These are phyloP conservation scores for Cryptus viduatorius DNA, from an alignment of 2,888 invertebrate genomes.

Conservation along the genomic window DNA sequence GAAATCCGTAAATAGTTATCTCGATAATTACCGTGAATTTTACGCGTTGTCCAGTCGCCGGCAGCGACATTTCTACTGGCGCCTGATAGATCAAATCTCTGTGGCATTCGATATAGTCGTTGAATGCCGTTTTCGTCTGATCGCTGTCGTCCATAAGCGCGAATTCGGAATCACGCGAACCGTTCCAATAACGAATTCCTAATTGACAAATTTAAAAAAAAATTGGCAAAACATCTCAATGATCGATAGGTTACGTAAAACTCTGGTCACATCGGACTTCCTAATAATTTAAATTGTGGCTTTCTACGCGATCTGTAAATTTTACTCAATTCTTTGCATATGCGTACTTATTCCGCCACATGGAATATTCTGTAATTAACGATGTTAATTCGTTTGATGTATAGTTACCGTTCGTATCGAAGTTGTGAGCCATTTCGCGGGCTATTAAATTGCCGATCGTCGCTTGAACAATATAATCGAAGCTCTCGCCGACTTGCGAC, in stretches of 20 bases:
- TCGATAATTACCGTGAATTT: slow-evolving; percentile 69
- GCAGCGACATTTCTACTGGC: slow-evolving; percentile 68
- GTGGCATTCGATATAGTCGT: slow-evolving; percentile 72
- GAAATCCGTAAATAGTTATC: not conserved
- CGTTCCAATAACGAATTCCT: slow-evolving; percentile 77
- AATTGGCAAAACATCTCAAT: not conserved
- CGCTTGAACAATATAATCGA: slow-evolving; percentile 73
- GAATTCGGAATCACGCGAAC: slow-evolving; percentile 65
- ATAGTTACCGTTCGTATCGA: slow-evolving; percentile 76
- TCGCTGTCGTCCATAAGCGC: slow-evolving; percentile 53
- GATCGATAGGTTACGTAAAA: not conserved
- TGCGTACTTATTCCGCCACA: slow-evolving; percentile 44
- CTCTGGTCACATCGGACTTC: slow-evolving; percentile 21
- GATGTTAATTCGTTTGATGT: slow-evolving; percentile 4
- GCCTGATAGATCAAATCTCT: slow-evolving; percentile 57
- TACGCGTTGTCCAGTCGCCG: slow-evolving; percentile 70
- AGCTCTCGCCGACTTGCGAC: slow-evolving; percentile 52
- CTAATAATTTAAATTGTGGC: not conserved
- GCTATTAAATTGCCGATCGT: slow-evolving; percentile 77
- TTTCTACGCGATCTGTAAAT: slow-evolving; percentile 21
- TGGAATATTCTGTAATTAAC: slow-evolving; percentile 9
- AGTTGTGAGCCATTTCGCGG: slow-evolving; percentile 78
- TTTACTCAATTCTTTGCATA: slow-evolving; percentile 18
- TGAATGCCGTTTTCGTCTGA: slow-evolving; percentile 58
- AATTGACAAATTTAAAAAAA: slow-evolving; percentile 3